Base-by-base conservation (phyloP, 2,888 invertebrate species). In the Xestia sexstrigata region DNA sequence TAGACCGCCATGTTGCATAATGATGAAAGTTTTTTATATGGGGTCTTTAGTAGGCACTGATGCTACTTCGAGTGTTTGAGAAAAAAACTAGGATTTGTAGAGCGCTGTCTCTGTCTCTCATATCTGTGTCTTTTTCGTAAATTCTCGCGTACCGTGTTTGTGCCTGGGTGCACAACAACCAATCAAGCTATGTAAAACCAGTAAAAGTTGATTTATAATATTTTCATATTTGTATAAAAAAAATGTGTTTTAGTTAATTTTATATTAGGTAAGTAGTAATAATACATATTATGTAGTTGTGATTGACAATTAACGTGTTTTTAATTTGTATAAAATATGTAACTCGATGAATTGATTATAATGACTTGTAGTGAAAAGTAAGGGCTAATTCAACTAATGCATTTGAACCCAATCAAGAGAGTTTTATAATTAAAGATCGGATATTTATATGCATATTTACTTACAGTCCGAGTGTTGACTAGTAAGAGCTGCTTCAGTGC, bases 301-400 rank as follows among this genome's bases (percentile, higher is more conserved):
- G 75, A 47, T 74, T 79, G 67, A 67, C 47, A 74, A 80, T 68
- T 81, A 81, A 79, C 67, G 5, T 47, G 30, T 9, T 74, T 73
- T 62, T 45, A 63, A 58, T 55, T 45, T 47, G 52, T 80, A 45
- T 47, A 26, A 17, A 63, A 47, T 65, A 11, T 42, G 17, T 26
- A n/a, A 17, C n/a, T 13, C 23, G 11, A 23, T 45, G 45, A 35
- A 58, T 63, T 70, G 47, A 47, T 23, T 63, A 13, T 20, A 9
- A 3, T 26, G 17, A 60, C 0, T 17, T 60, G 26, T n/a, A n/a
- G n/a, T n/a, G n/a, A n/a, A n/a, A 55, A n/a, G 13, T 55, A 13
- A 55, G 11, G n/a, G 11, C 11, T 11, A 35, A 35, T 52, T 52
- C 8, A 2, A 52, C 52, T 9, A 52, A 52, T 8, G 9, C 23